Percentiles rank a stretch among this genome's conserved stretches.
Evolutionary conservation across 1,140 invertebrate genomes (phyloP).

Genomic region (Lysiphlebus fabarum): DNA sequence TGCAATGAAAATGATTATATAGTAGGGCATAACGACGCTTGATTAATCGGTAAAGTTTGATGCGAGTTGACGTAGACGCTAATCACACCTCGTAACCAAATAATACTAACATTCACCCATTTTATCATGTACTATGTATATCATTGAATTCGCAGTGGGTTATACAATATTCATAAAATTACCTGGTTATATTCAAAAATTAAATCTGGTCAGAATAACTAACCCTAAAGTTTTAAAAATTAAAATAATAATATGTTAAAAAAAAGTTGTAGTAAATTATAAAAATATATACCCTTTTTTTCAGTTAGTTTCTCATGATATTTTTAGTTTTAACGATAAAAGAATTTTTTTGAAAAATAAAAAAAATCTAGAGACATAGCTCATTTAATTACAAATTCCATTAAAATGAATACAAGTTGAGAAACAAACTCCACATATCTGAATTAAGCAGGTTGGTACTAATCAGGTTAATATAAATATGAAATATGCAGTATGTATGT

Average conservation of each 20-base stretch:
- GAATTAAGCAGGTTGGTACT: slow-evolving; percentile 54
- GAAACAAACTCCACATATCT: slow-evolving; percentile 57
- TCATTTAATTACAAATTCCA: slow-evolving; percentile 56
- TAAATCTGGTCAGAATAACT: too few species aligned
- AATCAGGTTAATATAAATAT: slow-evolving; percentile 60
- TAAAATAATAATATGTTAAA: too few species aligned
- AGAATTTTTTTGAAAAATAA: neutral
- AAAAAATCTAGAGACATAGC: slow-evolving; percentile 37
- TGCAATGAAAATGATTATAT: slow-evolving; percentile 9
- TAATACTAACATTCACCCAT: slow-evolving; percentile 27
- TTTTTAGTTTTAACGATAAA: too few species aligned
- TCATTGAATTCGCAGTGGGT: slow-evolving; percentile 19
- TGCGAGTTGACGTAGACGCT: slow-evolving; percentile 48
- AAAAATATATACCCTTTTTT: too few species aligned
- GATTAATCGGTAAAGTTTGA: slow-evolving; percentile 54
- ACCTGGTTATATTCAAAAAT: too few species aligned
- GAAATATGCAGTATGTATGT: slow-evolving; percentile 55
- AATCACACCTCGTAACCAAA: slow-evolving; percentile 50
- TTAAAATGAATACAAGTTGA: slow-evolving; percentile 56
- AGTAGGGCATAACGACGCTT: slow-evolving; percentile 31
- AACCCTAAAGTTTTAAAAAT: too few species aligned
- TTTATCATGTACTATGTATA: neutral
- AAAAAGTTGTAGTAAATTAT: too few species aligned
- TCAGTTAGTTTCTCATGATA: too few species aligned
- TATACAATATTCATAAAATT: slow-evolving; percentile 35